Evolutionary conservation across 1,140 invertebrate species (phyloP).

Genomic region (Zaprionus capensis): DNA sequence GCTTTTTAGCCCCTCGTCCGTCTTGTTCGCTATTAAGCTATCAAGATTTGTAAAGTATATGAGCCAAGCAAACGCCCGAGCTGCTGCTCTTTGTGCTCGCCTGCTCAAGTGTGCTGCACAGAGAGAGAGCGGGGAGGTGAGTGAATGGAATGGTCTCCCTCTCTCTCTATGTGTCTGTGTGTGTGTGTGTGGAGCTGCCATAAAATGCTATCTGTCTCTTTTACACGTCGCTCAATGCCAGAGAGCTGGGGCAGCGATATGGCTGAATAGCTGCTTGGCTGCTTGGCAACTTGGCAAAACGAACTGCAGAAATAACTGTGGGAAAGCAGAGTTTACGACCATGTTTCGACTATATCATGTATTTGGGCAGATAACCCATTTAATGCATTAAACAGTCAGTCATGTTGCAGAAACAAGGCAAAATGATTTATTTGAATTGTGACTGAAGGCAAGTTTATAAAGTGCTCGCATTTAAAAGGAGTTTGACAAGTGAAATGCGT

Average conservation of each 20-base stretch:
- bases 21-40: slow-evolving; percentile 70
- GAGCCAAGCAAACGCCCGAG: slow-evolving; percentile 69
- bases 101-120: slow-evolving; percentile 44
- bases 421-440: not conserved
- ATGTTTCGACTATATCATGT: slow-evolving; percentile 31
- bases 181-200: slow-evolving; percentile 39
- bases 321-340: slow-evolving; percentile 39
- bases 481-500: no score
- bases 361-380: slow-evolving; percentile 6
- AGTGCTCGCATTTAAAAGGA: no score
- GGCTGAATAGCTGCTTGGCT: slow-evolving; percentile 60
- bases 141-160: not conserved
- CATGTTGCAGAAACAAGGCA: not conserved
- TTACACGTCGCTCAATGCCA: slow-evolving; percentile 59
- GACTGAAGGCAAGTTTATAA: no score
- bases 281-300: slow-evolving; percentile 71
- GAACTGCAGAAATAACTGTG: slow-evolving; percentile 26
- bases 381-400: slow-evolving; percentile 2
- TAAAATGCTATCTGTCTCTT: slow-evolving; percentile 78
- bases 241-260: slow-evolving; percentile 48
- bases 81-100: slow-evolving; percentile 52
- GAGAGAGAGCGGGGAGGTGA: slow-evolving; percentile 1
- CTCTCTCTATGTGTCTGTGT: not conserved
- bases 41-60: slow-evolving; percentile 83
- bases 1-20: slow-evolving; percentile 53